Evolutionary conservation across 2,797 vertebrate species (phyloP).

Genomic region (Ispidina picta): DNA sequence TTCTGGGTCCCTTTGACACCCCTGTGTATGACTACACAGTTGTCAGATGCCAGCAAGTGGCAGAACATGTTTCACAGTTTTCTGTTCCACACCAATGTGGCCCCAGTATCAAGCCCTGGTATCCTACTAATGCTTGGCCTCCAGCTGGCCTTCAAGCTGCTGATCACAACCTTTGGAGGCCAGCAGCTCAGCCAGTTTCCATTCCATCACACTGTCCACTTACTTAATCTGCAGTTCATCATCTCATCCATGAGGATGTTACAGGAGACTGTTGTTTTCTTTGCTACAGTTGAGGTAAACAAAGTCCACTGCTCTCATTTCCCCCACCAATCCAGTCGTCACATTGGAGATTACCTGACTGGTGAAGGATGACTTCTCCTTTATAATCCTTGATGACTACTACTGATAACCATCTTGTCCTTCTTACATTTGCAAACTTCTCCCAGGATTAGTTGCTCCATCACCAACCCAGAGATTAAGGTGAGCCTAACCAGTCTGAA

Average conservation of each 20-base stretch:
- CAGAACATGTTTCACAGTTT: not conserved
- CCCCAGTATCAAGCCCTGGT: not conserved
- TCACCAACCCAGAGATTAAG: not conserved
- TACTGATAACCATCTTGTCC: not conserved
- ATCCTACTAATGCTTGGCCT: not conserved
- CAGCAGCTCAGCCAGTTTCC: not conserved
- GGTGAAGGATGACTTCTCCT: not conserved
- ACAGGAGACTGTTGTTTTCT: rapidly evolving
- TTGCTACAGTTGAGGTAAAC: not conserved
- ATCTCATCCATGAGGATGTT: not conserved
- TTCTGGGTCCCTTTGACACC: not conserved
- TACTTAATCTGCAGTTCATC: not conserved
- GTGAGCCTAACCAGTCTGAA: not conserved
- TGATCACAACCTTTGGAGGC: not conserved
- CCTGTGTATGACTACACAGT: rapidly evolving
- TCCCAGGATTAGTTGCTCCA: not conserved
- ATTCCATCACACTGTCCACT: not conserved
- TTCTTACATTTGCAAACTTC: not conserved
- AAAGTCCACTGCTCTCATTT: not conserved
- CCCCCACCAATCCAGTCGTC: not conserved
- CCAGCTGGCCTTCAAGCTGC: not conserved
- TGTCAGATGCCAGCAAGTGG: not conserved
- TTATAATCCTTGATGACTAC: not conserved
- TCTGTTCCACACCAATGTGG: rapidly evolving
- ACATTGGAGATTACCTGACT: not conserved